Evolutionary conservation across 2,888 invertebrate genomes (phyloP), one percentile per base, ranked within the genome.

Genomic region (Orchesellides sinensis): DNA sequence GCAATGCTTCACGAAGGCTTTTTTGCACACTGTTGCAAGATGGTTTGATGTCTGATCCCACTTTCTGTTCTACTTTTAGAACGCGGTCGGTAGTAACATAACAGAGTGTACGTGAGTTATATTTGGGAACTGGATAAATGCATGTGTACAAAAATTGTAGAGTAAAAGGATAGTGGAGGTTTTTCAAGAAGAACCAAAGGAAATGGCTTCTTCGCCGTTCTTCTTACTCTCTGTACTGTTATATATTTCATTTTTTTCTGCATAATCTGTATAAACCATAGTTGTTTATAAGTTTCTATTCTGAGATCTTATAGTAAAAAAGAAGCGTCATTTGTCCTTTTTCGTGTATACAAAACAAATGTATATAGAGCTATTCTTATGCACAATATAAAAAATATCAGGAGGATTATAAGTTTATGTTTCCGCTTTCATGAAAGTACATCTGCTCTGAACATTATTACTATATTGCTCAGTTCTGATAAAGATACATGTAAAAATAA

Each of bases 31-130:
- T 61, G 78, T 78, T 70, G 70, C 70, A 63, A 78, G 59, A 78
- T 78, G 69, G 52, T 35, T 49, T 78, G 70, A 70, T 61, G 45
- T 35, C 59, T 78, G 70, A 70, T 61, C 78, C 78, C 63, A 78
- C 78, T 78, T 63, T 78, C 78, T 78, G 78, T 78, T 78, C 78
- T 78, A 78, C 78, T 78, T 78, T 78, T 78, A 78, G 78, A 78
- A 70, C 78, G 49, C 49, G 66, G 49, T 59, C 68, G 61, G 49
- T 49, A 25, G 75, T 65, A 66, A 65, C 49, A 17, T 23, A 25
- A 68, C 47, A 40, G 27, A 47, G 27, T n/a, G 56, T 56, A 25
- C 14, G 6, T n/a, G n/a, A 23, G 56, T 25, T 56, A 54, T 54
- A 54, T 49, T 10, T n/a, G n/a, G n/a, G n/a, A n/a, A n/a, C n/a